Evolutionary conservation across 2,888 invertebrate species (phyloP), one percentile per base, ranked within the genome.

Genomic region (Drosophila picticornis): DNA sequence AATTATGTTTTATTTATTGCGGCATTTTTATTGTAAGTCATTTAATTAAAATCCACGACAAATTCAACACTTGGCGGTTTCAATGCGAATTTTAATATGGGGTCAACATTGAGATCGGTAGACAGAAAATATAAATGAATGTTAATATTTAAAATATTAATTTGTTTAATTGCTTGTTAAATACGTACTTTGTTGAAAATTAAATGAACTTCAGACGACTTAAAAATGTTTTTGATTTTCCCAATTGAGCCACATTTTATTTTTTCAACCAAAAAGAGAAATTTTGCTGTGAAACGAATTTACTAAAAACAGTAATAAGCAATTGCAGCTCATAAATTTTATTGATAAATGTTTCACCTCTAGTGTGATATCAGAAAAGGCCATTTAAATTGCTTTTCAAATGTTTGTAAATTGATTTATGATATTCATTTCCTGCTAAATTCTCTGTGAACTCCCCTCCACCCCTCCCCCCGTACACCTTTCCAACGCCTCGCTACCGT

Each of bases 321-420:
- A 50, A 64, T 58, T 66, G 52, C 51, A 38, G 53, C 50, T 59
- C 59, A 77, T 72, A 67, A 72, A 67, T 61, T 76, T 16, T 22
- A 31, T 32, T 61, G 46, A 48, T 53, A 59, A 66, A 11, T 13
- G 40, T 25, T 77, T 63, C 56, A 57, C 19, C 53, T 60, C 27
- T 48, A 60, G 48, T 58, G 29, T 52, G 66, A 38, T 65, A 65
- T 60, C 72, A 67, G 64, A 69, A 86, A 83, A 77, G 76, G 75
- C 48, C 72, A 75, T 80, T 77, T 80, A 75, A 78, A 84, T 87
- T 68, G 73, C 63, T 74, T 83, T 74, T 75, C 65, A 69, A 86
- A 71, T 68, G 63, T 71, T 61, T 75, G 53, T 53, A 59, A 76
- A 70, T 80, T 84, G 86, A 86, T 84, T 84, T 84, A 84, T 77